Evolutionary conservation across 2,888 invertebrate species (phyloP).

Genomic region (Masnerella sp.): DNA sequence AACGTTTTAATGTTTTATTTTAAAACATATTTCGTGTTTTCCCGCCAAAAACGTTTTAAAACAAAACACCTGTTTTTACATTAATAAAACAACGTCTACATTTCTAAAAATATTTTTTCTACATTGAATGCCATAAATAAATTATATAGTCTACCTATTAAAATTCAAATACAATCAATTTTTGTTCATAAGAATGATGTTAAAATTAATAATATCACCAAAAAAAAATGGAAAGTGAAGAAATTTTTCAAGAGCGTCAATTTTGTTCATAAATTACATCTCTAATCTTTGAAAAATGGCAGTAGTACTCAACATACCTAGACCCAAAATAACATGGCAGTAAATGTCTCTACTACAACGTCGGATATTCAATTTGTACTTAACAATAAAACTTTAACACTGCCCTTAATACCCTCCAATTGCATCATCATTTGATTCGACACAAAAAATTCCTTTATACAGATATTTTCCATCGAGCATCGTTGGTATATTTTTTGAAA

Average conservation of each 20-base stretch:
- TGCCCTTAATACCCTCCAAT: background rate
- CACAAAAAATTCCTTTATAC: too few species aligned
- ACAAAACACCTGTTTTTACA: background rate
- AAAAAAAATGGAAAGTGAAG: background rate
- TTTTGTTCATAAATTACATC: constrained; percentile 52
- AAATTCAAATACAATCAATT: too few species aligned
- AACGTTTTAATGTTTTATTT: too few species aligned
- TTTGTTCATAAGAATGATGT: too few species aligned
- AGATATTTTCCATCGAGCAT: constrained; percentile 16
- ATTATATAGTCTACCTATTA: too few species aligned
- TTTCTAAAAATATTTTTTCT: background rate
- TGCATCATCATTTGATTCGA: too few species aligned
- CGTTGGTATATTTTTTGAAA: constrained; percentile 27
- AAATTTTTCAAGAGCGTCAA: constrained; percentile 19
- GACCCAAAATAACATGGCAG: constrained; percentile 73
- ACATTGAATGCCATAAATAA: too few species aligned
- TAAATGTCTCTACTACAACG: constrained; percentile 68
- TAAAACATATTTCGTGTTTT: too few species aligned
- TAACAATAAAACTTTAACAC: constrained; percentile 6
- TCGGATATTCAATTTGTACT: constrained; percentile 54
- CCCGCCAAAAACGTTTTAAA: background rate
- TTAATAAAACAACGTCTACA: background rate
- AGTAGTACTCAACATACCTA: constrained; percentile 73
- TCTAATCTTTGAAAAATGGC: constrained; percentile 73
- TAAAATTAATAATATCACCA: too few species aligned